These are phyloP conservation scores for Haemorhous mexicanus DNA, from an alignment of 2,113 vertebrate genomes.

Conservation along the genomic window DNA sequence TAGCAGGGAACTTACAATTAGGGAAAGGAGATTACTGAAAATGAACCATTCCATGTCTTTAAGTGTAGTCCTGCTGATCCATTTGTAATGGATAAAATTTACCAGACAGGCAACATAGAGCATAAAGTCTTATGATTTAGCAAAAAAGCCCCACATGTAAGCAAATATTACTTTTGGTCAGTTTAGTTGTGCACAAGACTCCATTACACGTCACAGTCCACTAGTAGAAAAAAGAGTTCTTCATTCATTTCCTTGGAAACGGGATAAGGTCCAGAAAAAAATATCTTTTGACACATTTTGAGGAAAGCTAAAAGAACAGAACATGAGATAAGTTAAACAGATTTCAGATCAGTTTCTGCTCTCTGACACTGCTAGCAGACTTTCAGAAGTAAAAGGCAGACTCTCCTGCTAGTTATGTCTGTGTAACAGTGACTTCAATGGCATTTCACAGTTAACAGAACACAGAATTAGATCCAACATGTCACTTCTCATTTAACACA, in stretches of 20 bases:
- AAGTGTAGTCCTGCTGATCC: slow-evolving; percentile 11
- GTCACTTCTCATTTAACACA: background rate
- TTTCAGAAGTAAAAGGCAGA: slow-evolving; percentile 10
- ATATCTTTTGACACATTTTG: background rate
- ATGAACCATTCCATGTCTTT: background rate
- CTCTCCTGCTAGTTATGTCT: background rate
- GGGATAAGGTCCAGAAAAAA: background rate
- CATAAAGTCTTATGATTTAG: background rate
- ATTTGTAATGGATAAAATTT: slow-evolving; percentile 23
- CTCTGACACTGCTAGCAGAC: background rate
- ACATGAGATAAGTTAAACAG: background rate
- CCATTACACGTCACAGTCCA: background rate
- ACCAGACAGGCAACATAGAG: background rate
- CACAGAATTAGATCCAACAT: background rate
- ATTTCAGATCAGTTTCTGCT: background rate
- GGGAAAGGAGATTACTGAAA: slow-evolving; percentile 23
- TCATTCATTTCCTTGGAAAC: background rate
- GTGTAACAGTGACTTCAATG: background rate
- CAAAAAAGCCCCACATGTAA: background rate
- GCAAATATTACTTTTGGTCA: background rate
- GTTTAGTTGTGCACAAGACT: background rate
- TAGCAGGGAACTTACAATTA: slow-evolving; percentile 28
- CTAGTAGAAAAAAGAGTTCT: background rate
- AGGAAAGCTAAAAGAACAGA: background rate
- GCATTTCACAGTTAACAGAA: slow-evolving; percentile 3